Evolutionary conservation across 2,888 invertebrate genomes (phyloP), one percentile per base, ranked within the genome.

Genomic region (Morpho deidamia): DNA sequence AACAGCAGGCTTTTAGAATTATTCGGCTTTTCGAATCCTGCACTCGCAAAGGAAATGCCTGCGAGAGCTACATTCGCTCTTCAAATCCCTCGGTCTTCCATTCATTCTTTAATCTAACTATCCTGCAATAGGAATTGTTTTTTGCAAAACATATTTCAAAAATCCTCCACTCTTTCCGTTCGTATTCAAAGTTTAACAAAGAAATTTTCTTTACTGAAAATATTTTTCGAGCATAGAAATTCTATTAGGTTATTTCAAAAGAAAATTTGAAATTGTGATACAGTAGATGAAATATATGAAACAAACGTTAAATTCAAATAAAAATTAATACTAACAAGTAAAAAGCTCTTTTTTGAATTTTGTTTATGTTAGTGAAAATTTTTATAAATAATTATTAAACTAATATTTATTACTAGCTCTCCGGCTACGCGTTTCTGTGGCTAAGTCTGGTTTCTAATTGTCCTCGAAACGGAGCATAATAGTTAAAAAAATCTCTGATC

Each of bases 1-100:
- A 63, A 64, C 63, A 59, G 59, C 55, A 55, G 61, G 61, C 62
- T 64, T 64, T 62, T 61, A 61, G 51, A 63, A 47, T 59, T 56
- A 61, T 62, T 59, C 59, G 58, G 61, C 62, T 53, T 61, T 61
- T 59, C 55, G 62, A 59, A 56, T 58, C 60, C 58, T 59, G 54
- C 62, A 53, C 44, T 56, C 50, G 55, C 62, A 62, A 64, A 64
- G 62, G 64, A 61, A 58, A 57, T 45, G 49, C 51, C 45, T 35
- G 41, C 40, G 35, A 33, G 43, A 23, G 50, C 53, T 44, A 50
- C 56, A 45, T 49, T 45, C 45, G 49, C 56, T 56, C 56, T 56
- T 49, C 56, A 58, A 48, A 51, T 56, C 53, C 48, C 50, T 53
- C 56, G 33, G 45, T 56, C 56, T 53, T 53, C 48, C 59, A 57